Conservation (phyloP, 2,797 vertebrate genomes). For the Enteromius fasciolatus region DNA sequence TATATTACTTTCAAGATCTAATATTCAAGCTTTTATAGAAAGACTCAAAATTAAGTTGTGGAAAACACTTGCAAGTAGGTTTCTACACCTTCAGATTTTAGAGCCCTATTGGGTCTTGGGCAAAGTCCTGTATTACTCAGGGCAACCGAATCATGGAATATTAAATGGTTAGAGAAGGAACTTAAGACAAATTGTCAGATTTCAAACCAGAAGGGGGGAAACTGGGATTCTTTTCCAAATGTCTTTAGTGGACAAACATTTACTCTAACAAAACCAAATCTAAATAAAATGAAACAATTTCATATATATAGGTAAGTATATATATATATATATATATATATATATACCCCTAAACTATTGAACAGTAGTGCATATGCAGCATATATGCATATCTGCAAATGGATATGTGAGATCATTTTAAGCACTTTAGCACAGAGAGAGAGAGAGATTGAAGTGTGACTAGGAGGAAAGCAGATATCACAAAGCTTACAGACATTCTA, state of each 20-base stretch:
- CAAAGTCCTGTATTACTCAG: background rate
- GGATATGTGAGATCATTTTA: background rate
- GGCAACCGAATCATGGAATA: conserved; percentile 1
- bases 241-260: background rate
- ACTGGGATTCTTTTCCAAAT: background rate
- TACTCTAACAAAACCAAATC: background rate
- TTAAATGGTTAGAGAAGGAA: background rate
- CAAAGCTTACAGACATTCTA: conserved; percentile 26
- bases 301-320: background rate
- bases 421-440: conserved; percentile 5
- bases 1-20: conserved; percentile 9
- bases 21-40: conserved; percentile 6
- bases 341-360: background rate
- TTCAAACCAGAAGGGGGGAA: background rate
- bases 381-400: background rate
- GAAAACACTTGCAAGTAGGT: conserved; percentile 20
- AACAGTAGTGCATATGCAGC: background rate
- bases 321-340: background rate
- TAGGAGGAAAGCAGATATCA: background rate
- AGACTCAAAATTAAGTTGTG: conserved; percentile 7
- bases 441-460: no score
- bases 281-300: background rate
- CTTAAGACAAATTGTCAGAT: background rate
- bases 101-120: background rate
- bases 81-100: background rate